Evolutionary conservation across 2,888 invertebrate genomes (phyloP), one percentile per base, ranked within the genome.

Genomic region (Teleiodes luculella): DNA sequence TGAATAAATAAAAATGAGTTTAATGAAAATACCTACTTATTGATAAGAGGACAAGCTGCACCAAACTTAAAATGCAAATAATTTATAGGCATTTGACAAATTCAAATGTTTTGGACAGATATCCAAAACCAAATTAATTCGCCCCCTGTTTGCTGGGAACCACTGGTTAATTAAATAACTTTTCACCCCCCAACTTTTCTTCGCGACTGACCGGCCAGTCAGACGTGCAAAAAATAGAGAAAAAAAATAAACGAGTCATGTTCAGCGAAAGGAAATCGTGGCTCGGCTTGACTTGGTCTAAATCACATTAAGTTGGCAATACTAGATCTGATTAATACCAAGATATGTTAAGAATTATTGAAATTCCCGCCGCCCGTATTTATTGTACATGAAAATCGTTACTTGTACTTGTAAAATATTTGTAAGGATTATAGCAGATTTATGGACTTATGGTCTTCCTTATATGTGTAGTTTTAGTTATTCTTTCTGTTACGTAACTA

Each of bases 201-300:
- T 52, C 18, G 31, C 47, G 31, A 43, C 51, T 41, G 43, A 37
- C 52, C 47, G 37, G 20, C 43, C 43, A 43, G 28, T 43, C 43
- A 5, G 43, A 28, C 11, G 3, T 49, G 48, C 36, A 35, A 51
- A 52, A 56, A 54, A 24, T 24, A 49, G 36, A 13, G 30, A 47
- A 18, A 37, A 36, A 52, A 53, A 57, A 56, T 16, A 18, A 20
- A 48, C 10, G 31, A 48, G 20, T 18, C 33, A 33, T 33, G 63
- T 62, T 69, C 67, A 68, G 64, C 61, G 55, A 57, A 59, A 71
- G 68, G 71, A 72, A 77, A 72, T 70, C 63, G 59, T 70, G 24
- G 43, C 43, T 24, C 13, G 43, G 43, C 28, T 43, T 43, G 43
- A 43, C 43, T 43, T 43, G 43, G 43, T 24, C 28, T 43, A 28